Percentiles rank a stretch among this genome's conserved stretches.
phyloP scores from a whole-genome alignment of 2,888 invertebrate genomes.

The Hirtodrosophila histrioides region DNA sequence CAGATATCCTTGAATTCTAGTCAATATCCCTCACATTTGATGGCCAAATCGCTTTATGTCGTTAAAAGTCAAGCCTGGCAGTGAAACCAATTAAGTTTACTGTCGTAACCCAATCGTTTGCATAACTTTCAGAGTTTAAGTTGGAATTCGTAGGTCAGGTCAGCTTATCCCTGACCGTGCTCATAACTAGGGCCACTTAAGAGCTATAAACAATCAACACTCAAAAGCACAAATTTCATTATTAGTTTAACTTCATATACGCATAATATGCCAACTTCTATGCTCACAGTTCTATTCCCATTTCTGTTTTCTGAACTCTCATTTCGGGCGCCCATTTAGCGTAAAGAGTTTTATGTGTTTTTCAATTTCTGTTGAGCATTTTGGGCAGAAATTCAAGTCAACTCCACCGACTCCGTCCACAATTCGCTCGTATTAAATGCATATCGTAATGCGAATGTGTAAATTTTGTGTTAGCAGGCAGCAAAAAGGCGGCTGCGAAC shows the following conservation, averaged over 20 bases:
- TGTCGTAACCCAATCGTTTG: conserved; percentile 19
- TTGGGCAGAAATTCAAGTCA: conserved; percentile 21
- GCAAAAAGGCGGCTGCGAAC: conserved; percentile 47
- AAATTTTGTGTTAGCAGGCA: conserved; percentile 57
- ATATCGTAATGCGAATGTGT: conserved; percentile 75
- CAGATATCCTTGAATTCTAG: too few relatives aligned
- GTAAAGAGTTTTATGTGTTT: conserved; percentile 69
- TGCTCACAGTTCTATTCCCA: conserved; percentile 23
- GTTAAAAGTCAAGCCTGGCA: too few relatives aligned
- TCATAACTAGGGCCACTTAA: conserved; percentile 39
- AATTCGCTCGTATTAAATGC: conserved; percentile 66
- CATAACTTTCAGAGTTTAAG: conserved; percentile 2
- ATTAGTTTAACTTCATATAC: conserved; percentile 44
- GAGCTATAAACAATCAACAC: conserved; percentile 66
- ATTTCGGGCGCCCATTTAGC: conserved; percentile 46
- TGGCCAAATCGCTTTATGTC: too few relatives aligned
- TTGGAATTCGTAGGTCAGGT: conserved; percentile 28
- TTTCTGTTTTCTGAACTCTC: conserved; percentile 32
- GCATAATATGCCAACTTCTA: conserved; percentile 57
- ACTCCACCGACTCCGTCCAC: conserved; percentile 13
- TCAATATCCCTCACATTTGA: too few relatives aligned
- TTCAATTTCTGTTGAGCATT: conserved; percentile 46
- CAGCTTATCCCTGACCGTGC: conserved; percentile 22
- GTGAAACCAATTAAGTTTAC: too few relatives aligned
- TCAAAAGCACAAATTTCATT: conserved; percentile 62